Conservation (phyloP, 2,888 invertebrate genomes). For the Aquatica leii region DNA sequence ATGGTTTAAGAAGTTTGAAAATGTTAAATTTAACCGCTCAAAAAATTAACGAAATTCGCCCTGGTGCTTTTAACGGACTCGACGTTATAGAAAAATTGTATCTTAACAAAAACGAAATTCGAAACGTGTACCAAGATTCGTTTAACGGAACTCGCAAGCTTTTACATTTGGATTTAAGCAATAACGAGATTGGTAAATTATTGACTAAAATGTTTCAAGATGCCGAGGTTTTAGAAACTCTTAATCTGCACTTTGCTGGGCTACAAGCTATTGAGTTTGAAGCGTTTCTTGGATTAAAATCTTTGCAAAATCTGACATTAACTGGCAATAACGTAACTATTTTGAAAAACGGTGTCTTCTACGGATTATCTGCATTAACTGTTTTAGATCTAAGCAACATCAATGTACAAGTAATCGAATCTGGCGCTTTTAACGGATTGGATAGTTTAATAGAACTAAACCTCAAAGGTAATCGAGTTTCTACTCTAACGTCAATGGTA, state of each 20-base stretch:
- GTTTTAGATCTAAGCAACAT: not conserved
- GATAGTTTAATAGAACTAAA: not conserved
- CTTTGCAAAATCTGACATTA: not conserved
- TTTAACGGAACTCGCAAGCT: not conserved
- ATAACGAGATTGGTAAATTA: not conserved
- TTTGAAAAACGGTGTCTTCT: not conserved
- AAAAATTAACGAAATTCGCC: slow-evolving; percentile 1
- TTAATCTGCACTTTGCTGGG: slow-evolving; percentile 1
- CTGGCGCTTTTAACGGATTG: not conserved
- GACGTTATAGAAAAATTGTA: slow-evolving; percentile 1
- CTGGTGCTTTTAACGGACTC: slow-evolving; percentile 5
- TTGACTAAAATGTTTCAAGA: not conserved
- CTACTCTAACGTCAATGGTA: not conserved
- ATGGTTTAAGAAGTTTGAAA: slow-evolving; percentile 4
- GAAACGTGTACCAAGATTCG: not conserved
- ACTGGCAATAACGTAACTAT: not conserved
- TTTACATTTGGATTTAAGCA: slow-evolving; percentile 10
- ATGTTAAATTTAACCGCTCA: slow-evolving; percentile 13
- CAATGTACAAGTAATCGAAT: not conserved
- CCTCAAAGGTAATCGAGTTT: not conserved
- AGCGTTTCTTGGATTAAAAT: not conserved
- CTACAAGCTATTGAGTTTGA: not conserved
- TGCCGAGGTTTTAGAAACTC: no score
- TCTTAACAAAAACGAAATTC: slow-evolving; percentile 11
- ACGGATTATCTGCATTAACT: not conserved